These are phyloP conservation scores for Pseudotriccus pelzelni DNA, from an alignment of 2,797 vertebrate genomes.

Conservation along the genomic window DNA sequence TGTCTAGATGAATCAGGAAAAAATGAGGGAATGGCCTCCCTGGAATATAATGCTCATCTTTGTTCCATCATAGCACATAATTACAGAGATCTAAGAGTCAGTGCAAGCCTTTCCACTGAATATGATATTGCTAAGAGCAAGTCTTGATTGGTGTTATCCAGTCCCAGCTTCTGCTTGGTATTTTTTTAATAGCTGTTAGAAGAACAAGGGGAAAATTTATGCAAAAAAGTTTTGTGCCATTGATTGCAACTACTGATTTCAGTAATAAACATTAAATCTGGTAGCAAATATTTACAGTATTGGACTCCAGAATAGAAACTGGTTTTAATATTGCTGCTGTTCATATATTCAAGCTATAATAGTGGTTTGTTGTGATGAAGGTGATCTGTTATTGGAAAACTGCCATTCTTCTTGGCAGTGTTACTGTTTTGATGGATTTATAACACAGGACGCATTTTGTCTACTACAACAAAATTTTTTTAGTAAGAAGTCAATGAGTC, in stretches of 20 bases:
- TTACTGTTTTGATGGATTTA: constrained; percentile 19
- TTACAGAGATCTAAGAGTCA: constrained; percentile 9
- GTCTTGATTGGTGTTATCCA: neutral
- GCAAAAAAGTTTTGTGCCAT: neutral
- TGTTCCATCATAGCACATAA: constrained; percentile 26
- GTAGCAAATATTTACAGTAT: constrained; percentile 3
- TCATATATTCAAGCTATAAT: neutral
- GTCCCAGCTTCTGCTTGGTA: neutral
- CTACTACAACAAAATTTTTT: neutral
- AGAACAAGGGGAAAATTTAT: neutral
- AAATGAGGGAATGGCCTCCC: constrained; percentile 29
- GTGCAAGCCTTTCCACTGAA: neutral
- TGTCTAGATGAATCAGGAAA: constrained; percentile 52
- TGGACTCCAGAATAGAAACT: neutral
- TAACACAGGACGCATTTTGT: neutral
- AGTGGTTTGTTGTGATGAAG: neutral
- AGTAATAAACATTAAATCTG: neutral
- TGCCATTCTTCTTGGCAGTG: neutral
- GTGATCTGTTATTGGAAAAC: constrained; percentile 20
- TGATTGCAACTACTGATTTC: neutral
- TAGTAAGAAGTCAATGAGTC: neutral
- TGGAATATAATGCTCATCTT: constrained; percentile 31
- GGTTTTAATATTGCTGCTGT: neutral
- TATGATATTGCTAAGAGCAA: constrained; percentile 20
- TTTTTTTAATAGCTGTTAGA: neutral